Conservation (phyloP, 2,888 invertebrate species). For the Drosophila kambysellisi region DNA sequence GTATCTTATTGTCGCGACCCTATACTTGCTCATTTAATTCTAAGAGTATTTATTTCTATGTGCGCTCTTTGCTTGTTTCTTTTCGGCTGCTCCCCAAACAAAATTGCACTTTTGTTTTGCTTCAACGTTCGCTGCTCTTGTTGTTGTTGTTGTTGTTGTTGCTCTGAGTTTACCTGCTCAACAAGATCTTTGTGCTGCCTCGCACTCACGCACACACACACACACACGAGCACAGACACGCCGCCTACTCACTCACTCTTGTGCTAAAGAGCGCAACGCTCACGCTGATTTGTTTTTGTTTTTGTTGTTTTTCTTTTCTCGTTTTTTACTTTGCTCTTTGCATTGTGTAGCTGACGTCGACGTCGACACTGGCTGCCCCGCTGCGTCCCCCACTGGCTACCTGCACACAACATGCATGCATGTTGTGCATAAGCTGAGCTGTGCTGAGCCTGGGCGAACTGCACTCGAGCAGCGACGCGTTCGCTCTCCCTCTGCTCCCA, state of each 20-base stretch:
- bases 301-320: constrained; percentile 41
- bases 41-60: constrained; percentile 41
- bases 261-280: constrained; percentile 35
- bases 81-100: constrained; percentile 23
- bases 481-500: constrained; percentile 8
- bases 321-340: constrained; percentile 47
- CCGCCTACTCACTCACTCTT: constrained; percentile 64
- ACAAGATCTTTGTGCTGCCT: constrained; percentile 74
- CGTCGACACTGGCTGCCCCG: constrained; percentile 33
- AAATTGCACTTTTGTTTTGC: constrained; percentile 82
- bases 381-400: constrained; percentile 54
- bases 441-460: constrained; percentile 39
- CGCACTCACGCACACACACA: constrained; percentile 35
- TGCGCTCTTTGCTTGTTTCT: constrained; percentile 41
- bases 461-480: constrained; percentile 26
- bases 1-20: constrained; percentile 16
- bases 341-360: constrained; percentile 30
- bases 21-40: constrained; percentile 2
- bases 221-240: constrained; percentile 17
- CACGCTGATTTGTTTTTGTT: constrained; percentile 50
- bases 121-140: constrained; percentile 73
- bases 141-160: constrained; percentile 19
- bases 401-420: constrained; percentile 58
- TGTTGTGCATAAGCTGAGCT: constrained; percentile 37
- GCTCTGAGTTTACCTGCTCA: constrained; percentile 66